Percentiles rank a stretch among this genome's conserved stretches.
Evolutionary conservation across 2,888 invertebrate genomes (phyloP).

Genomic region (Cerastis leucographa): DNA sequence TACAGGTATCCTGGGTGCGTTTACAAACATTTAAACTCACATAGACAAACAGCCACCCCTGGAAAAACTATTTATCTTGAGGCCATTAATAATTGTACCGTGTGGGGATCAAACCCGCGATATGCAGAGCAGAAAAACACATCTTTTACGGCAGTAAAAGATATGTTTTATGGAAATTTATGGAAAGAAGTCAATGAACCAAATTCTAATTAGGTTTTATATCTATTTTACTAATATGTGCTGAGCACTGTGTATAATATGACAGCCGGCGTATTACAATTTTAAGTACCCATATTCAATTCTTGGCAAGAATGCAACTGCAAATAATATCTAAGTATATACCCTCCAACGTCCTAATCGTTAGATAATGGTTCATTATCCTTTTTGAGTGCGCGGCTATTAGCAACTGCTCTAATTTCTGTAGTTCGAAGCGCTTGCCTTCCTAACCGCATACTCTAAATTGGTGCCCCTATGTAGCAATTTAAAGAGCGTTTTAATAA

Average conservation of each 20-base stretch:
- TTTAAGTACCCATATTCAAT: background rate
- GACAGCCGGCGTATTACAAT: background rate
- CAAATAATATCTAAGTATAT: constrained; percentile 24
- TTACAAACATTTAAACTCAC: background rate
- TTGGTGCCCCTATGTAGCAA: constrained; percentile 25
- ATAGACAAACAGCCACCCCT: background rate
- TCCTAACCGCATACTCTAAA: constrained; percentile 41
- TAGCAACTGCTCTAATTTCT: constrained; percentile 39
- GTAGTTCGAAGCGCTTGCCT: constrained; percentile 29
- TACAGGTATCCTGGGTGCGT: background rate
- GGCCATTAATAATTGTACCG: background rate
- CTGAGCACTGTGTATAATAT: background rate
- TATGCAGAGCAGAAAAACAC: background rate
- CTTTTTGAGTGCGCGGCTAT: constrained; percentile 36
- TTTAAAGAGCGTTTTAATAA: constrained; percentile 40
- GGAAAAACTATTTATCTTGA: background rate
- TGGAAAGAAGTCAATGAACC: background rate
- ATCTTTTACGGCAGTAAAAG: no score
- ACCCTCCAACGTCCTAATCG: constrained; percentile 23
- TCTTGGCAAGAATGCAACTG: constrained; percentile 19
- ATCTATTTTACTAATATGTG: background rate
- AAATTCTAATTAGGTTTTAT: background rate
- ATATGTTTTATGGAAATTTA: no score
- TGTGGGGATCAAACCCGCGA: background rate
- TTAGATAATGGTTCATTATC: constrained; percentile 47